Conservation (phyloP, 1,140 invertebrate species). For the Oedothorax gibbosus region DNA sequence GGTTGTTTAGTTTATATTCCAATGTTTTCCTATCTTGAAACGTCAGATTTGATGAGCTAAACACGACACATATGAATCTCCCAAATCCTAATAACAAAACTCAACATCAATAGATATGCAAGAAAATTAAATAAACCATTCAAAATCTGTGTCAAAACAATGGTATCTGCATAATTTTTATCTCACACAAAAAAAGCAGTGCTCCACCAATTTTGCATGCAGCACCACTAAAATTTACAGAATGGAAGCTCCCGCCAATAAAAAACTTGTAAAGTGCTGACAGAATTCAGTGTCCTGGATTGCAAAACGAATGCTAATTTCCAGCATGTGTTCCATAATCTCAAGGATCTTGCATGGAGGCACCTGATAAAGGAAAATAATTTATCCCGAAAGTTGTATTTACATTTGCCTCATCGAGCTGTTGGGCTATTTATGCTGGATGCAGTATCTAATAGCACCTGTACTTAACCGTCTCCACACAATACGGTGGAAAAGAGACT, state of each 20-base stretch:
- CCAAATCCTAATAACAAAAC: conserved; percentile 49
- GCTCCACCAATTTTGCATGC: conserved; percentile 16
- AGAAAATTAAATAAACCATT: conserved; percentile 49
- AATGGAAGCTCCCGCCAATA: conserved; percentile 54
- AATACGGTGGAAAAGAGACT: too few species aligned
- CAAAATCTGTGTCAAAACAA: conserved; percentile 54
- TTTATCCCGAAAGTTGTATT: conserved; percentile 45
- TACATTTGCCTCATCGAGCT: conserved; percentile 49
- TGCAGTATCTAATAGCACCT: conserved; percentile 37
- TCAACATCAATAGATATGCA: conserved; percentile 54
- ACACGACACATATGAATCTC: conserved; percentile 44
- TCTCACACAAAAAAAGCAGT: neutral
- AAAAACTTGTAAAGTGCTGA: conserved; percentile 18
- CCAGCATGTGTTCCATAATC: conserved; percentile 32
- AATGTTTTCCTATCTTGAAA: conserved; percentile 21
- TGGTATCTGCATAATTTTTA: conserved; percentile 20
- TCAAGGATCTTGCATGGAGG: conserved; percentile 52
- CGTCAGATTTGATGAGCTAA: conserved; percentile 28
- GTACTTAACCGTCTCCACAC: neutral
- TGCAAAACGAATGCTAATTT: conserved; percentile 26
- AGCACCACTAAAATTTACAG: conserved; percentile 32
- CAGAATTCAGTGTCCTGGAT: conserved; percentile 19
- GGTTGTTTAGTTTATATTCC: neutral
- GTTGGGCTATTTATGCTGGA: conserved; percentile 44
- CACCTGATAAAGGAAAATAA: conserved; percentile 55